phyloP scores from a whole-genome alignment of 2,888 invertebrate genomes.

The Tiphia femorata region DNA sequence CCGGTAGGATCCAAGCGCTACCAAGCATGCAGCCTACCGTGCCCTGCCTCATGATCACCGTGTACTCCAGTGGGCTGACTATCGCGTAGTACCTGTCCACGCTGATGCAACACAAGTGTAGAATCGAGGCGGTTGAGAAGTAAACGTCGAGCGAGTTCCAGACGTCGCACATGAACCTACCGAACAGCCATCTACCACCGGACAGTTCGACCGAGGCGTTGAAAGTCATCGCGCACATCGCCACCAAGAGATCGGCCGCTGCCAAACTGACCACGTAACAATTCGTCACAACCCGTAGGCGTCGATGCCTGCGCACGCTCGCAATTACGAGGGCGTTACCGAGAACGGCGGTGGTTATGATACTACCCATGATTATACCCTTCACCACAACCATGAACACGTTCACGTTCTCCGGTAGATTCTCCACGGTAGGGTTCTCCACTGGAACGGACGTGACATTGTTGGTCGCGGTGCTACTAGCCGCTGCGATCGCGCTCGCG shows the following conservation, averaged over 20 bases:
- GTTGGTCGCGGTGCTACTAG: conserved; percentile 28
- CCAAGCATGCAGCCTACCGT: conserved; percentile 74
- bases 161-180: conserved; percentile 91
- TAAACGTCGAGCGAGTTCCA: conserved; percentile 96
- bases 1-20: conserved; percentile 74
- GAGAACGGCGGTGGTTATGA: conserved; percentile 90
- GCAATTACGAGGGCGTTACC: conserved; percentile 94
- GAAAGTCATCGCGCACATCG: conserved; percentile 92
- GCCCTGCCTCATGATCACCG: conserved; percentile 89
- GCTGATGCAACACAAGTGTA: conserved; percentile 94
- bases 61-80: conserved; percentile 91
- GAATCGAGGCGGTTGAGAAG: conserved; percentile 91
- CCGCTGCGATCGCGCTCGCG: conserved; percentile 34
- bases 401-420: conserved; percentile 60
- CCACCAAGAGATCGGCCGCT: conserved; percentile 93
- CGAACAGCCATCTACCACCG: conserved; percentile 89
- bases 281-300: conserved; percentile 90
- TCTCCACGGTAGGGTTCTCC: conserved; percentile 61
- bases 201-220: conserved; percentile 90
- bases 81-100: conserved; percentile 94
- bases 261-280: conserved; percentile 96
- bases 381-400: conserved; percentile 74
- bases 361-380: conserved; percentile 84
- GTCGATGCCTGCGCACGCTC: conserved; percentile 84
- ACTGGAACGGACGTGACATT: conserved; percentile 56